Percentiles rank a stretch among this genome's conserved stretches.
phyloP scores from a whole-genome alignment of 2,797 vertebrate genomes.

The Scolopax bukidnonensis region DNA sequence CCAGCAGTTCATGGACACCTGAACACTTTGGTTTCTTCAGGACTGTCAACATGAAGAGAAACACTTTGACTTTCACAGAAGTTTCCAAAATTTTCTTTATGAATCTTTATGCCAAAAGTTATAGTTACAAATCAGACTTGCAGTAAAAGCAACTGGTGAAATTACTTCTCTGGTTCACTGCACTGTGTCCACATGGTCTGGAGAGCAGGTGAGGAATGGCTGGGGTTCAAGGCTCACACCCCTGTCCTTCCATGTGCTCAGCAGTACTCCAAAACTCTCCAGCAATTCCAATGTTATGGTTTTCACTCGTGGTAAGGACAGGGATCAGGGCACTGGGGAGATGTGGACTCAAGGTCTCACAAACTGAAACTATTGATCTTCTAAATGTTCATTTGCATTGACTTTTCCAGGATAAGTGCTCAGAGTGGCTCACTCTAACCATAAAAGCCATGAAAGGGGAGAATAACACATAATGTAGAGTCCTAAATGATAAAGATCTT shows the following conservation, averaged over 20 bases:
- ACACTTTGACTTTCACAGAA: neutral
- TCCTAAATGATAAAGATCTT: neutral
- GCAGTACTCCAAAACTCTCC: neutral
- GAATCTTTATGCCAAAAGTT: neutral
- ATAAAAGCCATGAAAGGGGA: neutral
- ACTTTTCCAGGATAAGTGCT: neutral
- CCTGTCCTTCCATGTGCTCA: neutral
- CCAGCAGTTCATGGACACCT: neutral
- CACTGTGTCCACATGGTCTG: neutral
- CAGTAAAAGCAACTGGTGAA: neutral
- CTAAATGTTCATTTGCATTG: neutral
- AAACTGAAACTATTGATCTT: neutral
- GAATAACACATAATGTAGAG: neutral
- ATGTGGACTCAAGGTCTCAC: neutral
- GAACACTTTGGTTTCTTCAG: neutral
- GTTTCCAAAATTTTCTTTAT: neutral
- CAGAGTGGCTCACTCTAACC: neutral
- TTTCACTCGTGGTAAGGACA: neutral
- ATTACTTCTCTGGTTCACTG: neutral
- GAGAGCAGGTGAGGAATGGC: neutral
- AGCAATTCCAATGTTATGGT: accelerated
- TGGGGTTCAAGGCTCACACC: neutral
- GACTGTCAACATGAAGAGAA: neutral
- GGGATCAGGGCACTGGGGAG: neutral
- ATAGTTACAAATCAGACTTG: neutral